These are phyloP conservation scores for Morus bassanus DNA, from an alignment of 2,797 vertebrate genomes.

Conservation along the genomic window DNA sequence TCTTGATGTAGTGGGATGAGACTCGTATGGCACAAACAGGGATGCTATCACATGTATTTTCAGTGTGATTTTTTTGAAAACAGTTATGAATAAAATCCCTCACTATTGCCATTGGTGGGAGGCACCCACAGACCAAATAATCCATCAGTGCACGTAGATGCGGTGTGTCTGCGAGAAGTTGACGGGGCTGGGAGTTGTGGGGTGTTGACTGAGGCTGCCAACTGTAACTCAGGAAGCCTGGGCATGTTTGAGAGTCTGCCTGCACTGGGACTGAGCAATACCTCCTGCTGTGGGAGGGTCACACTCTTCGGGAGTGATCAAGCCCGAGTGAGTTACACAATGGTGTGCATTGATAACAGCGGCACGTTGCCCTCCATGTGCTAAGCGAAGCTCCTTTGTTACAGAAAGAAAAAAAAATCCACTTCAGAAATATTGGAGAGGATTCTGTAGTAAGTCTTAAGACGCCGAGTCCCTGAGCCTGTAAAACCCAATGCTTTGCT, in stretches of 20 bases:
- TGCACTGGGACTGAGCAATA: neutral
- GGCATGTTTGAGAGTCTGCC: neutral
- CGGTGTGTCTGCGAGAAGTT: neutral
- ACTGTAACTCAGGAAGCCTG: neutral
- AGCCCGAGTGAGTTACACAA: neutral
- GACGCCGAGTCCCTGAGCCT: fast-evolving
- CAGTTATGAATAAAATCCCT: neutral
- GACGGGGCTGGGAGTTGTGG: neutral
- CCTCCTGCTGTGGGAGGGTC: neutral
- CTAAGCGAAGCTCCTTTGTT: neutral
- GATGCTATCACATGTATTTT: neutral
- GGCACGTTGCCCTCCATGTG: fast-evolving
- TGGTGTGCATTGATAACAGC: neutral
- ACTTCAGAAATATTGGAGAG: neutral
- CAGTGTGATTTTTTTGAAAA: neutral
- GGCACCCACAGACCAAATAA: neutral
- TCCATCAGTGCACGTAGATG: neutral
- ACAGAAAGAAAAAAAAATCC: neutral
- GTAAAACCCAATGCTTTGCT: neutral
- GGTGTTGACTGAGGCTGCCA: neutral
- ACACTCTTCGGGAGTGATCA: neutral
- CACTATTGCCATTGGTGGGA: neutral
- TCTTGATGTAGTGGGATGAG: neutral
- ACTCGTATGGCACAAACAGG: neutral
- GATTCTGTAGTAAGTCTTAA: neutral